These are phyloP conservation scores for Coelopa frigida DNA, from an alignment of 1,140 invertebrate species.

Conservation along the genomic window DNA sequence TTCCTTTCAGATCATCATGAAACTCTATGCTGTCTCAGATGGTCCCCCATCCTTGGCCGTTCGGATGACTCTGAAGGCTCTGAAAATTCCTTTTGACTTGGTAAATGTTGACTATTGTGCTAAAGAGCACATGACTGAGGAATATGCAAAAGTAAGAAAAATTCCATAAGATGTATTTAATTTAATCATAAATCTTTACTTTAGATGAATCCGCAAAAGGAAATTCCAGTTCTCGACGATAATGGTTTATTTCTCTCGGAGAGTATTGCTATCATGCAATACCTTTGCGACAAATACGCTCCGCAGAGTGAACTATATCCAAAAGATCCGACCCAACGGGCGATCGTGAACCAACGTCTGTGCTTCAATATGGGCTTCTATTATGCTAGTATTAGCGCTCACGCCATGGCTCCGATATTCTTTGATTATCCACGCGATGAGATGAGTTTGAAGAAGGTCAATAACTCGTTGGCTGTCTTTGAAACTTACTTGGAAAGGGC, in stretches of 20 bases:
- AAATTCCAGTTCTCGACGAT: constrained; percentile 68
- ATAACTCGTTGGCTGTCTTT: constrained; percentile 58
- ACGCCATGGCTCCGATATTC: constrained; percentile 56
- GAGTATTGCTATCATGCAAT: constrained; percentile 68
- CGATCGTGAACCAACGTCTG: constrained; percentile 65
- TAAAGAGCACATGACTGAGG: constrained; percentile 62
- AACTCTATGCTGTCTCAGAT: constrained; percentile 64
- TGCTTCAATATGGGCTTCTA: constrained; percentile 70
- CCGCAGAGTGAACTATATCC: constrained; percentile 58
- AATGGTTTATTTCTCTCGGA: constrained; percentile 64
- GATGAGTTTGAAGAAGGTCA: constrained; percentile 55
- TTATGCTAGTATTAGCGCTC: constrained; percentile 58
- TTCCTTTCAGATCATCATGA: constrained; percentile 48
- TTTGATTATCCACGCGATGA: constrained; percentile 62
- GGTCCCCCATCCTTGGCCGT: constrained; percentile 68
- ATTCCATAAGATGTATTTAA: no score
- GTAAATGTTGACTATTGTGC: constrained; percentile 59
- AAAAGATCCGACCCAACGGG: constrained; percentile 55
- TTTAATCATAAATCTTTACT: no score
- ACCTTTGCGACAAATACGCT: constrained; percentile 66
- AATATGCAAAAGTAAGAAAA: constrained; percentile 56
- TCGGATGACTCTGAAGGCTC: constrained; percentile 55
- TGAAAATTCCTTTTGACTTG: constrained; percentile 57
- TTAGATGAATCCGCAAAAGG: constrained; percentile 71
- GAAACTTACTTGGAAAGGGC: constrained; percentile 57